These are phyloP conservation scores for Andrena haemorrhoa DNA, from an alignment of 2,888 invertebrate species.

Conservation along the genomic window DNA sequence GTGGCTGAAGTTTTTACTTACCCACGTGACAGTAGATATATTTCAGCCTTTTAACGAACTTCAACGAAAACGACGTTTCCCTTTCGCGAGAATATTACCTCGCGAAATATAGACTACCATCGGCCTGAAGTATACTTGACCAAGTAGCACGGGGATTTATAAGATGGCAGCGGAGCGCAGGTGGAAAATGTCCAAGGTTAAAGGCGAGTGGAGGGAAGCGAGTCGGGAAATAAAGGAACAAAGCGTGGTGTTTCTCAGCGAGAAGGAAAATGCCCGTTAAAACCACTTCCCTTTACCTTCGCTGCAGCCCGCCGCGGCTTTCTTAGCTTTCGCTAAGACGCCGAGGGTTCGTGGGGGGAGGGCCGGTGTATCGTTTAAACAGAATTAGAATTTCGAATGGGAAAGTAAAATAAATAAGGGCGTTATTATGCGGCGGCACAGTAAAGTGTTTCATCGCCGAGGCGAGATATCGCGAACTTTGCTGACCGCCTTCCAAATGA, in stretches of 20 bases:
- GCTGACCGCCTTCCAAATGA: slow-evolving; percentile 46
- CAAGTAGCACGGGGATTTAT: neutral
- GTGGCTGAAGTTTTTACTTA: too few species aligned
- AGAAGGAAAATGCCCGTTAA: slow-evolving; percentile 19
- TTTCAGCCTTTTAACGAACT: neutral
- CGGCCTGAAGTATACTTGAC: neutral
- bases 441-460: slow-evolving; percentile 50
- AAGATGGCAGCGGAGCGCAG: neutral
- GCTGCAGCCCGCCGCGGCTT: neutral
- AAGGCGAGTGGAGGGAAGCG: slow-evolving; percentile 26
- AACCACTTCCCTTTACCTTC: neutral
- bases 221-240: neutral
- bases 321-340: neutral
- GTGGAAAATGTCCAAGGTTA: slow-evolving; percentile 25
- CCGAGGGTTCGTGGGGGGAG: neutral
- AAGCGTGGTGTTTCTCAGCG: slow-evolving; percentile 16
- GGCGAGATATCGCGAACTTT: slow-evolving; percentile 41
- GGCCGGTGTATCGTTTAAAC: slow-evolving; percentile 33
- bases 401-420: slow-evolving; percentile 58
- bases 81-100: neutral
- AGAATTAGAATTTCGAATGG: slow-evolving; percentile 68
- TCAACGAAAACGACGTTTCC: neutral
- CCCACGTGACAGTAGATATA: too few species aligned
- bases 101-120: neutral
- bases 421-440: slow-evolving; percentile 51